Base-by-base conservation (phyloP, 2,888 invertebrate genomes). In the Uropetala carovei region DNA sequence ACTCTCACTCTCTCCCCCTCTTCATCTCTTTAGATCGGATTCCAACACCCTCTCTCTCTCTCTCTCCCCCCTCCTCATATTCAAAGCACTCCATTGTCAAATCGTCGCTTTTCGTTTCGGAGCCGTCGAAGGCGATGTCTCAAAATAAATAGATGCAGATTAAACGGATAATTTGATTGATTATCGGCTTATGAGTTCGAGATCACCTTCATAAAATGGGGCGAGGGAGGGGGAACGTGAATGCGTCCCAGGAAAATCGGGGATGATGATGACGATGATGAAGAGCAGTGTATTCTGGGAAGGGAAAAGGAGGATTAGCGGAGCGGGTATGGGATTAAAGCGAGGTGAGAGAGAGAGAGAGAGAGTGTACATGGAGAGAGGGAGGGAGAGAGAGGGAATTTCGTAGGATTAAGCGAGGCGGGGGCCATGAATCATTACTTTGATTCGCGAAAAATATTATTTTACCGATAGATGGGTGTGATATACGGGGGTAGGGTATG, bases 161-260 rank as follows among this genome's bases (percentile, higher is more conserved):
- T 89, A 89, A 68, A 64, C 89, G 89, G 89, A 89, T 89, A 89
- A 89, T 89, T 89, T 89, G 89, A 89, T 89, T 64, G 64, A 64
- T 68, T 89, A 89, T 89, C 89, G 89, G 89, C 64, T 89, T 89
- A 89, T 89, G 89, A 89, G 64, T 43, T 43, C 89, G 64, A 30
- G 89, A 89, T 89, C 60, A 64, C 30, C 64, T 68, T 16, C 43
- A 16, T 43, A 43, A 57, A 27, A 89, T 10, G 43, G 57, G 13
- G 7, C 7, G 5, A 43, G 3, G 43, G 43, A 0, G 75, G 75
- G 75, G 89, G 89, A 86, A 86, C n/a, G 16, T 18, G 60, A 43
- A 14, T 60, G 60, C 89, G 64, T 30, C 27, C 89, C 64, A 18
- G 89, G 89, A 68, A 89, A 89, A 89, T 83, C 83, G 83, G 57